Evolutionary conservation across 2,113 vertebrate species (phyloP), one percentile per base, ranked within the genome.

Genomic region (Eptesicus fuscus): DNA sequence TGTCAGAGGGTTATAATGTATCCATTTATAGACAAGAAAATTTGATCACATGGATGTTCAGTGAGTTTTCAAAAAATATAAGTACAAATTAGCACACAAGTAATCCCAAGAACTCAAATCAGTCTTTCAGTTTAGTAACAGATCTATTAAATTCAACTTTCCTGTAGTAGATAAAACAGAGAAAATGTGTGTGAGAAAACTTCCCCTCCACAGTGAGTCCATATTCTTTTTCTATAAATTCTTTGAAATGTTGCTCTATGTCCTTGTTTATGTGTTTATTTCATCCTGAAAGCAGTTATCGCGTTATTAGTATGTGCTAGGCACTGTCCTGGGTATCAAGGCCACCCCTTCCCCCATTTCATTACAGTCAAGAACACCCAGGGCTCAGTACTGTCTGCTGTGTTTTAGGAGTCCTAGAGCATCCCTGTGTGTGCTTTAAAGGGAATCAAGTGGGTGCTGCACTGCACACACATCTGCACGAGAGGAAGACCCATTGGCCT

Each of bases 381-480:
- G 4, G 53, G 20, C 1, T 61, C 5, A 40, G 22, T 32, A 10
- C n/a, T 30, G 13, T 16, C 14, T 71, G 0, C 51, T 77, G 51
- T 7, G 5, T 11, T 42, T 63, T 35, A 25, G 78, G 28, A 7
- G 25, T 73, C 51, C 32, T 49, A 69, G 23, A 51, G 7, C 28
- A n/a, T 37, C 37, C 22, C 13, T 13, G 12, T 42, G 56, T 59
- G 40, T 80, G 32, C 17, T 42, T 56, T 47, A 17, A 11, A 11
- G 59, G 42, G 67, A 73, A 30, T 16, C 1, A 9, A 2, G 35
- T 11, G 65, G 40, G 30, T 5, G 2, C 59, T 61, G 28, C 3
- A 0, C 35, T 14, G 47, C 1, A 0, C 28, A 0, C 32, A 23
- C 9, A 2, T 17, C 18, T 16, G 14, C 42, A 0, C 28, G 8